Evolutionary conservation across 2,113 vertebrate species (phyloP).

Genomic region (Triplophysa rosa): DNA sequence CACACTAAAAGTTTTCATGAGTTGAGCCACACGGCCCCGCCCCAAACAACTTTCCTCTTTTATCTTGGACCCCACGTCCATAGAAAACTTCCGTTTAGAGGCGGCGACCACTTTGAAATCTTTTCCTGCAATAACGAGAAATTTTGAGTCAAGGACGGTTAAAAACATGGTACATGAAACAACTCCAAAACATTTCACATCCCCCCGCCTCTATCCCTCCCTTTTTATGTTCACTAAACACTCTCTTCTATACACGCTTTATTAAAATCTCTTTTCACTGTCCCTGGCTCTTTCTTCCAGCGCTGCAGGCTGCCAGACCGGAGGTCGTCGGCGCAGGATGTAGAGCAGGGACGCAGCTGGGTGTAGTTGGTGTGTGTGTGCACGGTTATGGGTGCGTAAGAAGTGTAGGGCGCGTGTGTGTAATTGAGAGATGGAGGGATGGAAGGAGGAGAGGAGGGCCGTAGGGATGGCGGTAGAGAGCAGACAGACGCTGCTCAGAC

Average conservation of each 20-base stretch:
- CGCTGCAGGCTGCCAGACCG: constrained; percentile 67
- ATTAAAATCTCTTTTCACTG: constrained; percentile 24
- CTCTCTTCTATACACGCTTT: neutral
- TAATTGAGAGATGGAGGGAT: constrained; percentile 63
- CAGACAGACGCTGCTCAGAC: constrained; percentile 79
- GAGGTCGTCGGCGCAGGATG: constrained; percentile 77
- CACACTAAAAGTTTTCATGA: constrained; percentile 73
- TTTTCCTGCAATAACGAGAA: constrained; percentile 55
- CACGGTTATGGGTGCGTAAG: constrained; percentile 31
- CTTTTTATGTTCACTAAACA: constrained; percentile 5
- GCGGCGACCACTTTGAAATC: constrained; percentile 48
- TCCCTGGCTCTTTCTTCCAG: constrained; percentile 53
- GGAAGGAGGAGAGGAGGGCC: constrained; percentile 61
- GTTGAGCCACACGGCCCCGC: constrained; percentile 73
- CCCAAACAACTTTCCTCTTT: constrained; percentile 44
- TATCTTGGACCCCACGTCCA: constrained; percentile 41
- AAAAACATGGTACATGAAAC: no score
- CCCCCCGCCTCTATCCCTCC: constrained; percentile 5
- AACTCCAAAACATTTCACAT: constrained; percentile 46
- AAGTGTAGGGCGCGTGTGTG: constrained; percentile 48
- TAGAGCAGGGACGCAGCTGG: constrained; percentile 78
- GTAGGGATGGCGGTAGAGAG: constrained; percentile 74
- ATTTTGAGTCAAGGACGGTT: neutral
- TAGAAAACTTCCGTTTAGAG: constrained; percentile 34
- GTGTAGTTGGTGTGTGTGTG: constrained; percentile 67